Percentiles rank a stretch among this genome's conserved stretches.
phyloP scores from a whole-genome alignment of 2,113 vertebrate species.

The Morone chrysops region DNA sequence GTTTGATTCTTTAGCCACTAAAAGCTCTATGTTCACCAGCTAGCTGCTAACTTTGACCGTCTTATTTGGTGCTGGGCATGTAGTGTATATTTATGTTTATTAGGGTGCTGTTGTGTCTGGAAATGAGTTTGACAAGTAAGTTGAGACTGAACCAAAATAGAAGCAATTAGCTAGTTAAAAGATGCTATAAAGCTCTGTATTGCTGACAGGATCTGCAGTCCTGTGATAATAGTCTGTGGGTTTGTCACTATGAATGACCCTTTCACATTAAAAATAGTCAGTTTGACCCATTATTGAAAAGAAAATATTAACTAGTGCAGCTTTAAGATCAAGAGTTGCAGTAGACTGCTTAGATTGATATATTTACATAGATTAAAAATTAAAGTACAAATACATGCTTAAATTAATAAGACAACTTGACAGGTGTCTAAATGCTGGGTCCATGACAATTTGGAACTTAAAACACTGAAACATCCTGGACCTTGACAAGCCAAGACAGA shows the following conservation, averaged over 20 bases:
- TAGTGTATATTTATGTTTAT: background rate
- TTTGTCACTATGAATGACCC: background rate
- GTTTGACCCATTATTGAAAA: background rate
- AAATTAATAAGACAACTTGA: background rate
- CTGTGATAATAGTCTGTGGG: background rate
- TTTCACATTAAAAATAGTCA: background rate
- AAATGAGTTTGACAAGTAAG: too few species aligned
- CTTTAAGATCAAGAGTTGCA: background rate
- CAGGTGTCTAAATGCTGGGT: background rate
- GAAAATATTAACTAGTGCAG: background rate
- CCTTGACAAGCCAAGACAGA: background rate
- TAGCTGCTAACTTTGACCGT: background rate
- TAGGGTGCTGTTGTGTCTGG: background rate
- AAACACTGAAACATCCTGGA: background rate
- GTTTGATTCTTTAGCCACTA: background rate
- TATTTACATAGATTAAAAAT: background rate
- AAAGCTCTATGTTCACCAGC: background rate
- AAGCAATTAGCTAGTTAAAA: slow-evolving; percentile 1
- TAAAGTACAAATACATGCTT: background rate
- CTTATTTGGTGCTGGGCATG: background rate
- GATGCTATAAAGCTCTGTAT: background rate
- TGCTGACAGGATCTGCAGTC: too few species aligned
- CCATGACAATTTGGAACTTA: background rate
- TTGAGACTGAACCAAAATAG: background rate
- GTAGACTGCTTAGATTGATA: background rate